Evolutionary conservation across 2,888 invertebrate genomes (phyloP), one percentile per base, ranked within the genome.

Genomic region (Ennomos erosarius): DNA sequence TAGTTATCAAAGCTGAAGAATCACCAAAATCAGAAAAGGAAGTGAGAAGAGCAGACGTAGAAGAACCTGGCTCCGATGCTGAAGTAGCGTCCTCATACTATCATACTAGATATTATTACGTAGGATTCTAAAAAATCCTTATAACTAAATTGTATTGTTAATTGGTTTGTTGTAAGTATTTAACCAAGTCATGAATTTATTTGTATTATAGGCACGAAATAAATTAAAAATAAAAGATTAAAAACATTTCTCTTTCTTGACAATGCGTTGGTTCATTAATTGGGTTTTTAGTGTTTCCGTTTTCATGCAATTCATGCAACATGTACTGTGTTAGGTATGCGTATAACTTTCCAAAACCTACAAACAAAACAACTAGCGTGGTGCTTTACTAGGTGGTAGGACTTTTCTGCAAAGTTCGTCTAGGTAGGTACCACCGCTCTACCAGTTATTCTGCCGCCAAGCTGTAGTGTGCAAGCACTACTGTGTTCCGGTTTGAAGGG

Each of bases 41-140:
- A 51, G 72, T 75, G 13, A 65, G 69, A 39, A 59, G 61, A 49
- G 16, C 26, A 13, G 69, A 73, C 1, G 70, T 75, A 60, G 75
- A 75, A 48, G 79, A 80, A 34, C 44, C 69, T 36, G 59, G 60
- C 33, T 51, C 75, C 10, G 91, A 91, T 72, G 87, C 90, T 1
- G 90, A 88, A 58, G 83, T 79, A 13, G 87, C 90, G 10, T 88
- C 91, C n/a, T 91, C 91, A 3, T 90, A 79, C 65, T 90, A 87
- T 55, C 84, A 81, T 64, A 84, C 90, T 8, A 85, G 79, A 73
- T 70, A 85, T 64, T 90, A 89, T 60, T 90, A 87, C 42, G 75
- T 88, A 58, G 65, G 63, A 8, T 67, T 59, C 43, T 68, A 59
- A 38, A 42, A 52, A 11, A 46, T 13, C 11, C 5, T 10, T 50